Base-by-base conservation (phyloP, 1,140 invertebrate genomes). In the Eriocheir sinensis region DNA sequence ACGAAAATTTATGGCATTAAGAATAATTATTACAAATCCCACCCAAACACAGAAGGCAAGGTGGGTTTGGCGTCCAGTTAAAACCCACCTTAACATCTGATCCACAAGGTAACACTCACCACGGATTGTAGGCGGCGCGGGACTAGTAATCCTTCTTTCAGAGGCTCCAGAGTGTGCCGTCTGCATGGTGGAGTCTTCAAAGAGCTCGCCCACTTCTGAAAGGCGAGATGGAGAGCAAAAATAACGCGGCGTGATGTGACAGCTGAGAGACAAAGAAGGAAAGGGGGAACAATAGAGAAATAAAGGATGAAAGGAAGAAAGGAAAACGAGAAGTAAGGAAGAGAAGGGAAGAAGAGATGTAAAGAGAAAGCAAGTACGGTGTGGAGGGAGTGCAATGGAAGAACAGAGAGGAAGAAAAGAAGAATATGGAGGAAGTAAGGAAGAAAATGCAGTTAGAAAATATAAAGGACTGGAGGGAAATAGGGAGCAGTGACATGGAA, bases 151-250 rank as follows among this genome's bases (percentile, higher is more conserved):
- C 60, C 60, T n/a, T 72, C 60, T n/a, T 72, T 72, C 60, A 72
- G n/a, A 72, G 60, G 27, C 60, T 72, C 2, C 21, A n/a, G 60
- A n/a, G 27, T 72, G 27, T n/a, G n/a, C 0, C 60, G 60, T 21
- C 60, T 72, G n/a, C n/a, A n/a, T n/a, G 60, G 60, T 72, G 60
- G 12, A 72, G 60, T 72, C 60, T n/a, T 72, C 60, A n/a, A 72
- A n/a, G 60, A 72, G 27, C 60, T 72, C 12, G 12, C n/a, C 60
- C 27, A n/a, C 60, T 72, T 27, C 60, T 72, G 60, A 72, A 27
- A 72, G 60, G 27, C 17, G 60, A 27, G 60, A 72, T 21, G 60
- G 17, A 1, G n/a, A n/a, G 60, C 27, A 72, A 72, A 72, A 4
- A 72, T 72, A 72, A n/a, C 60, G 60, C n/a, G 27, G 60, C 60